These are phyloP conservation scores for Solen grandis DNA, from an alignment of 1,140 invertebrate species.

Conservation along the genomic window DNA sequence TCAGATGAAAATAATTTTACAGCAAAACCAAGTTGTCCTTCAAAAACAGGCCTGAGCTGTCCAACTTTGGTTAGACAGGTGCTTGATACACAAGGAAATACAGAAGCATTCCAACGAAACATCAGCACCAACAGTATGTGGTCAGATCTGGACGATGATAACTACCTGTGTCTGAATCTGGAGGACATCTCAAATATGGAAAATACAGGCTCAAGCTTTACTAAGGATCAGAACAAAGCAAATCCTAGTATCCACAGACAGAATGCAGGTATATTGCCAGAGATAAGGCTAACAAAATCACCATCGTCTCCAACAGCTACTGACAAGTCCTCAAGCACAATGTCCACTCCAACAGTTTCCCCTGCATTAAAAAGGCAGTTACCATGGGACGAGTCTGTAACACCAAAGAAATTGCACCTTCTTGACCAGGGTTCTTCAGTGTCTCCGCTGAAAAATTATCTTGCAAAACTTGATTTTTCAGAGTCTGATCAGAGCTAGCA, in stretches of 20 bases:
- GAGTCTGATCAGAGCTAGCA: too few species aligned
- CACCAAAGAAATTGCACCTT: neutral
- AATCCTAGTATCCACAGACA: neutral
- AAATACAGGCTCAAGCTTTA: neutral
- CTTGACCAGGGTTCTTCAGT: neutral
- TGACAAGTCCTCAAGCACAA: neutral
- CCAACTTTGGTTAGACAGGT: neutral
- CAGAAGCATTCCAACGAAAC: neutral
- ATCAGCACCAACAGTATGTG: conserved; percentile 35
- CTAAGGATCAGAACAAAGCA: neutral
- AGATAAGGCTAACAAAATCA: neutral
- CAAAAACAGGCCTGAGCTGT: neutral
- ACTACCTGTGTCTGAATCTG: conserved; percentile 37
- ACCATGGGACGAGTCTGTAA: neutral
- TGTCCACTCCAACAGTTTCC: neutral
- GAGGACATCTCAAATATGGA: conserved; percentile 28
- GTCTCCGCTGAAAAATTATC: neutral
- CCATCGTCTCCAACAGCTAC: neutral
- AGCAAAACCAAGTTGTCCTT: neutral
- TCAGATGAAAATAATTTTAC: neutral
- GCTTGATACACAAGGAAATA: neutral
- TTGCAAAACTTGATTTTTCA: neutral
- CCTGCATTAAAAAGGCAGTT: neutral
- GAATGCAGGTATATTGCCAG: neutral
- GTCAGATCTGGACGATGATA: conserved; percentile 48